These are phyloP conservation scores for Podarcis cretensis DNA, from an alignment of 2,113 vertebrate genomes.

Conservation along the genomic window DNA sequence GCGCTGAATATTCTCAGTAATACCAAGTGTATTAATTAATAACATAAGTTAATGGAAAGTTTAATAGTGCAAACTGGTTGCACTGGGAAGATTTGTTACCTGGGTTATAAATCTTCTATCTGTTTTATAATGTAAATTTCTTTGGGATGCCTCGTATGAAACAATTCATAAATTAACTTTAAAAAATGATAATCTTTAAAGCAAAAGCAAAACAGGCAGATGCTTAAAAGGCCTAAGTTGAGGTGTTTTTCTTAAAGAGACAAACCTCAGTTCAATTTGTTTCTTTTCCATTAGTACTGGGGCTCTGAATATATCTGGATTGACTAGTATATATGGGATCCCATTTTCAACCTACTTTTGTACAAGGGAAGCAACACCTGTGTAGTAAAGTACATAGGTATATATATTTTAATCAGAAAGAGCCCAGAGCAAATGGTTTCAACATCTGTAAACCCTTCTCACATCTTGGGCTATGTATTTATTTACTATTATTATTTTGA, in stretches of 20 bases:
- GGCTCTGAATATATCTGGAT: neutral
- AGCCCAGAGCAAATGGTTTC: constrained; percentile 63
- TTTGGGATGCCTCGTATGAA: no score
- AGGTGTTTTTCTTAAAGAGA: neutral
- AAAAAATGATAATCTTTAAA: neutral
- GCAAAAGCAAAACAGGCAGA: neutral
- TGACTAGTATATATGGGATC: neutral
- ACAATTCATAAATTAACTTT: no score
- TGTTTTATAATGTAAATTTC: neutral
- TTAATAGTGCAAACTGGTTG: neutral
- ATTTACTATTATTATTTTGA: constrained; percentile 34
- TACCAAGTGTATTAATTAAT: neutral
- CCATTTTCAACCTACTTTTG: neutral
- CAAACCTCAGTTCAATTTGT: neutral
- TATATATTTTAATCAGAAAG: constrained; percentile 47
- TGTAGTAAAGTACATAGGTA: constrained; percentile 33
- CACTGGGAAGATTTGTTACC: neutral
- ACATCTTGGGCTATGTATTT: constrained; percentile 51
- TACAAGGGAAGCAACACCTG: constrained; percentile 18
- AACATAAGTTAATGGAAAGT: neutral
- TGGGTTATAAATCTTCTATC: neutral
- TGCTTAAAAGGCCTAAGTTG: neutral
- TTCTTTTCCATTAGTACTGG: neutral
- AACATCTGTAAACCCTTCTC: constrained; percentile 57
- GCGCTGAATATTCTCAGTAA: neutral